Conservation (phyloP, 37 sponge, comb jelly and placozoan genomes). For the Dysidea cf. avara region DNA sequence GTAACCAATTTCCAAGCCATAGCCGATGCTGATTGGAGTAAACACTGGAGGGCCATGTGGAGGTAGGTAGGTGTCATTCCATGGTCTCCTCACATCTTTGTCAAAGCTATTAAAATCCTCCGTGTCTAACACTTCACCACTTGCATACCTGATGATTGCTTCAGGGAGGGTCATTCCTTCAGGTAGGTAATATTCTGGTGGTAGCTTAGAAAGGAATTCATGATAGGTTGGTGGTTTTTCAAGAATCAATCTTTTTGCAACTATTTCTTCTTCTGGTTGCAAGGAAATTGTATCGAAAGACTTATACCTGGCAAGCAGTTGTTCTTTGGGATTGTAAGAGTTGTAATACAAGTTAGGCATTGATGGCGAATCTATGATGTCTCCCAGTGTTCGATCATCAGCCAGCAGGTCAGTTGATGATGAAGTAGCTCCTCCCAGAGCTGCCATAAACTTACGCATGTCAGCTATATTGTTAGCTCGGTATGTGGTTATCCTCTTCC, state of each 20-base stretch:
- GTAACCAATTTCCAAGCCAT: conserved; percentile 62
- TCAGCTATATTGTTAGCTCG: conserved; percentile 62
- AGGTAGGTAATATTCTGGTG: conserved; percentile 43
- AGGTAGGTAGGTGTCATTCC: conserved; percentile 45
- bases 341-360: too few species aligned
- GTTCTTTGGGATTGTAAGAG: too few species aligned
- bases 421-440: conserved; percentile 66
- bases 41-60: conserved; percentile 58
- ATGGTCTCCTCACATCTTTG: not conserved
- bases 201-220: conserved; percentile 2
- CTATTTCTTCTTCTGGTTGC: not conserved
- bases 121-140: not conserved
- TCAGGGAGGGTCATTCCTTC: not conserved
- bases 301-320: too few species aligned
- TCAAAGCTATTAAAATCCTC: conserved; percentile 1
- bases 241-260: too few species aligned
- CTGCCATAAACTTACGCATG: conserved; percentile 69
- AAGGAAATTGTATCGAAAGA: too few species aligned
- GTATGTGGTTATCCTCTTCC: conserved; percentile 20
- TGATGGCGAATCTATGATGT: too few species aligned
- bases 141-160: not conserved
- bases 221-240: conserved; percentile 11
- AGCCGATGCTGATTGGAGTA: conserved; percentile 55
- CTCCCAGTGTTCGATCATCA: too few species aligned
- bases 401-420: too few species aligned